Percentiles rank a stretch among this genome's conserved stretches.
Evolutionary conservation across 2,113 vertebrate genomes (phyloP).

Genomic region (Micromys minutus): DNA sequence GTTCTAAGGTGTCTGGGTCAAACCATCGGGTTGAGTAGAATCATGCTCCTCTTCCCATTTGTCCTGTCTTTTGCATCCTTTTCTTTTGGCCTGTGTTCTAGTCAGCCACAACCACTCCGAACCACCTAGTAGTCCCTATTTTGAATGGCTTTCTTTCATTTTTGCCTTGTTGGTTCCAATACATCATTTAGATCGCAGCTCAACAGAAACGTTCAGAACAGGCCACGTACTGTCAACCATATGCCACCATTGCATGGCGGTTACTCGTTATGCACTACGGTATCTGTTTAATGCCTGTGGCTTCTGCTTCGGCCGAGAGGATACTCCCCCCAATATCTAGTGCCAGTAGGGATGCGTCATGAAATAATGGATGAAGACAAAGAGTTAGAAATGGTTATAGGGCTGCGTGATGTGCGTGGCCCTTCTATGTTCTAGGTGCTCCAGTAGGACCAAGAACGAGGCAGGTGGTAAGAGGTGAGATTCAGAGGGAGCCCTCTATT

Average conservation of each 20-base stretch:
- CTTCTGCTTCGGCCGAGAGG: not conserved
- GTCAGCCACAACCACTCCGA: rapidly evolving
- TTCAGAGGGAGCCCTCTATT: not conserved
- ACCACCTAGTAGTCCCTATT: rapidly evolving
- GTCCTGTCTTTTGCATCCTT: not conserved
- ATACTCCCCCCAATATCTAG: not conserved
- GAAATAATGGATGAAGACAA: not conserved
- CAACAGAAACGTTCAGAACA: not conserved
- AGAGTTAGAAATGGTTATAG: not conserved
- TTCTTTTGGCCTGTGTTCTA: not conserved
- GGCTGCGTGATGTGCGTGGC: not conserved
- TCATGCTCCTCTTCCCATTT: rapidly evolving
- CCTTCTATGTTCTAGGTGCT: too few relatives aligned
- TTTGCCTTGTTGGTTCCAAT: not conserved
- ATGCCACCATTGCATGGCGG: too few relatives aligned
- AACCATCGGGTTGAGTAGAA: not conserved
- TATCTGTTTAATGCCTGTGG: not conserved
- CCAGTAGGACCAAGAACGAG: not conserved
- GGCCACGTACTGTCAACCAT: not conserved
- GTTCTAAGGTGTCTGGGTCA: not conserved
- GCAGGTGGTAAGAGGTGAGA: not conserved
- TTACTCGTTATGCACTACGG: not conserved
- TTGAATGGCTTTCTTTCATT: not conserved
- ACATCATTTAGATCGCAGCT: not conserved
- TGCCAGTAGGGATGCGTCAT: not conserved